A percentile compares a stretch with the other conserved stretches of the same genome.
Conservation (phyloP, 2,797 vertebrate genomes). For the Falco concolor region DNA sequence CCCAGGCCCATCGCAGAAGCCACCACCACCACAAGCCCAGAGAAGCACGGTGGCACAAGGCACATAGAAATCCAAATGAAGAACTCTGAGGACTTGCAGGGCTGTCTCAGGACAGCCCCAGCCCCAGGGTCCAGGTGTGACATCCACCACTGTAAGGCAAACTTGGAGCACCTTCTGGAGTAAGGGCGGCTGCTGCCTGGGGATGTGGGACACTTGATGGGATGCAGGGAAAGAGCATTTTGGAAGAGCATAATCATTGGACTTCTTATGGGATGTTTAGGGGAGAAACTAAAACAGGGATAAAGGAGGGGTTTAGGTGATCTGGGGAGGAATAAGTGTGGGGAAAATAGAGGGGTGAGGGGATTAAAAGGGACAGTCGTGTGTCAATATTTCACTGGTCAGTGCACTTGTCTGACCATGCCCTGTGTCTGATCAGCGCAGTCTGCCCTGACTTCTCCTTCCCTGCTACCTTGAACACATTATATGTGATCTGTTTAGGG, state of each 20-base stretch:
- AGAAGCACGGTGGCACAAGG: not conserved
- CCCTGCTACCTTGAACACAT: not conserved
- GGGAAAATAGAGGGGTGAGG: not conserved
- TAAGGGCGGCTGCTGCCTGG: not conserved
- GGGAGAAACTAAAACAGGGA: not conserved
- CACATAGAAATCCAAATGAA: not conserved
- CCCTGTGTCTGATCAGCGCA: no score
- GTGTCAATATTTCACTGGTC: not conserved
- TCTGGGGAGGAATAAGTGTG: not conserved
- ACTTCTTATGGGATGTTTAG: not conserved
- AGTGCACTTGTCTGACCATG: not conserved
- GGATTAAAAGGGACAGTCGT: accelerated
- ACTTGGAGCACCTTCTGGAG: not conserved
- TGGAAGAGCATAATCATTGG: not conserved
- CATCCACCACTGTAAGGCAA: not conserved
- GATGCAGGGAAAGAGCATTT: not conserved
- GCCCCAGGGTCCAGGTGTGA: not conserved
- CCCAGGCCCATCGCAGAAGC: no score
- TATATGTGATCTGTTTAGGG: not conserved
- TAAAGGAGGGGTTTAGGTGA: not conserved
- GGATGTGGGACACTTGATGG: not conserved
- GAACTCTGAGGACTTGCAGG: not conserved
- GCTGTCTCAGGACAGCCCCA: not conserved
- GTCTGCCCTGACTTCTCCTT: not conserved
- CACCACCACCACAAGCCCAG: not conserved